Base-by-base conservation (phyloP, 2,888 invertebrate species). In the Stenodema calcarata region DNA sequence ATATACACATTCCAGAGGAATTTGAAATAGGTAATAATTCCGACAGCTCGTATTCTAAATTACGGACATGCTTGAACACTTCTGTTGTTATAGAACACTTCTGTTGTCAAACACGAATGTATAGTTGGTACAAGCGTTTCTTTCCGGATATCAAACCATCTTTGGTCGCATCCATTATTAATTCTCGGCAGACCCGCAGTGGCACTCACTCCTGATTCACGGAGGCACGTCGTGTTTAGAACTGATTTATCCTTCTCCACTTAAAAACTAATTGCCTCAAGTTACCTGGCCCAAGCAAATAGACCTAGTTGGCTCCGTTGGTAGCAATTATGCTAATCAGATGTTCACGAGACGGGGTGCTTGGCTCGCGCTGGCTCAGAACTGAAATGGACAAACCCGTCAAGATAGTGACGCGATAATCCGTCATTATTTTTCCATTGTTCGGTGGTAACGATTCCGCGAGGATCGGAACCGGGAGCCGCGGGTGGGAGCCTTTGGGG, bases 241-340 rank as follows among this genome's bases (percentile, higher is more conserved):
- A 62, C 62, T 62, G 62, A 62, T 62, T 62, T 62, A 62, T 62
- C 27, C 62, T 23, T 23, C 62, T 2, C 62, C 62, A 73, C 41
- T 73, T 73, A 73, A 41, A 41, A 73, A 73, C 73, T 73, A 73
- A 73, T 73, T 41, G 73, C 73, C 30, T 41, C 73, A 73, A 30
- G 35, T 73, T 35, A 73, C 73, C 30, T 73, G 73, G 41, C 18
- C 73, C 41, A 78, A 78, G 78, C 78, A 44, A 44, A 44, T 78
- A 44, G 44, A 28, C 78, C 78, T 41, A 73, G 73, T 73, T 73
- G 73, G 73, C 73, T 62, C 62, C 35, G 73, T 73, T 41, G 73
- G 44, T 78, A 78, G 78, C 78, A 78, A 78, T 78, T 78, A 78
- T 78, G 78, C 23, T 78, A 78, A 78, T 78, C 78, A 78, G 78